Base-by-base conservation (phyloP, 1,140 invertebrate genomes). In the Mamestra configurata region DNA sequence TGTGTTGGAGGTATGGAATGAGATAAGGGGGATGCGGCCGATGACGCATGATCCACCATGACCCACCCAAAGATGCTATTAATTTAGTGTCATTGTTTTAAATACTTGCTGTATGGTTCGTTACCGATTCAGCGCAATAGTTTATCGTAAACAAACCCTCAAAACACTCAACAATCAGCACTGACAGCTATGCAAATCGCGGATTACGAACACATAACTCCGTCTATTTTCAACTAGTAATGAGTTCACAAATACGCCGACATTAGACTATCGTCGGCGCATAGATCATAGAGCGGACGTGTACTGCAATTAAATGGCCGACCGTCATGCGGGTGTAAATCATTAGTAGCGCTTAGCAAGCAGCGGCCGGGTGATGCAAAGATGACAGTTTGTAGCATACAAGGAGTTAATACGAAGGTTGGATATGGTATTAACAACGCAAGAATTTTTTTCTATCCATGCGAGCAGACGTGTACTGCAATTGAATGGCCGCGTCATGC, bases 221-320 rank as follows among this genome's bases (percentile, higher is more conserved):
- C 4, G 40, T 71, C 20, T 71, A 71, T 71, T 71, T 59, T 11
- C 10, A 59, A 59, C 68, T 31, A 6, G 68, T 71, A 71, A 71
- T 51, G 46, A 51, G 43, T 71, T 49, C 68, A 49, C 43, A 49
- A 49, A 49, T 49, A 49, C 11, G 43, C 43, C 43, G 43, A 49
- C 68, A 51, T 71, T 71, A 71, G 46, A 71, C 40, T 71, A 71
- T 71, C 68, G 68, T 49, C 68, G 43, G 22, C 11, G 20, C 22
- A 51, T 71, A 46, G 40, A 71, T 71, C 68, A 71, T 27, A 4
- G n/a, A n/a, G 24, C 55, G 7, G 68, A 53, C 68, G 40, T 51
- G 40, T 7, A 20, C 0, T 15, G 68, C 68, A 71, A 71, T 71
- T 71, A 71, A 27, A 71, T 46, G 46, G 40, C 68, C 20, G 68